phyloP scores from a whole-genome alignment of 2,113 vertebrate species.

The Tragulus kanchil region DNA sequence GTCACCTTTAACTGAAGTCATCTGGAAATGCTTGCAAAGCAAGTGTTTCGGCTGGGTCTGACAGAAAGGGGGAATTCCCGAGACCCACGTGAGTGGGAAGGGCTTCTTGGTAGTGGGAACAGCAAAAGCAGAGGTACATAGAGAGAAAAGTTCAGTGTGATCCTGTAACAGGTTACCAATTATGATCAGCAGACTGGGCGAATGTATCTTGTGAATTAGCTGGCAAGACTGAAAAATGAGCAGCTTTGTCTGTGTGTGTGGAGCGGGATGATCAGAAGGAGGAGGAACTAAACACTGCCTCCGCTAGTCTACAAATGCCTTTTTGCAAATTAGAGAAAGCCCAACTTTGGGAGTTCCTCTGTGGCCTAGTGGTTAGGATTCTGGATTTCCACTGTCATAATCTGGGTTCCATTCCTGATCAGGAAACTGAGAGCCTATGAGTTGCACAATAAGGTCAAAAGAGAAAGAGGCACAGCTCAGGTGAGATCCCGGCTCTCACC shows the following conservation, averaged over 20 bases:
- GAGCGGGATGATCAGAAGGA: too few species aligned
- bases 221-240: constrained; percentile 17
- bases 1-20: background rate
- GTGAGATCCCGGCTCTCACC: background rate
- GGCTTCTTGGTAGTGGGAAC: constrained; percentile 10
- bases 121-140: background rate
- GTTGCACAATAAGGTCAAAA: background rate
- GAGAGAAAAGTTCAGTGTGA: constrained; percentile 21
- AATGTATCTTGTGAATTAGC: constrained; percentile 3
- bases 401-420: background rate
- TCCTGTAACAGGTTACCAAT: constrained; percentile 35
- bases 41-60: background rate
- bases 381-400: background rate
- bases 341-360: background rate
- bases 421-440: background rate
- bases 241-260: background rate
- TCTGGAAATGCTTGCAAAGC: background rate
- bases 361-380: background rate
- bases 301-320: background rate
- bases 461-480: background rate
- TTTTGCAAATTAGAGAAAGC: background rate
- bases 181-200: constrained; percentile 1
- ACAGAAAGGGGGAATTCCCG: background rate
- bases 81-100: background rate
- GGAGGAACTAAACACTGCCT: background rate